Conservation (phyloP, 1,140 invertebrate species). For the Chrysomallon squamiferum region DNA sequence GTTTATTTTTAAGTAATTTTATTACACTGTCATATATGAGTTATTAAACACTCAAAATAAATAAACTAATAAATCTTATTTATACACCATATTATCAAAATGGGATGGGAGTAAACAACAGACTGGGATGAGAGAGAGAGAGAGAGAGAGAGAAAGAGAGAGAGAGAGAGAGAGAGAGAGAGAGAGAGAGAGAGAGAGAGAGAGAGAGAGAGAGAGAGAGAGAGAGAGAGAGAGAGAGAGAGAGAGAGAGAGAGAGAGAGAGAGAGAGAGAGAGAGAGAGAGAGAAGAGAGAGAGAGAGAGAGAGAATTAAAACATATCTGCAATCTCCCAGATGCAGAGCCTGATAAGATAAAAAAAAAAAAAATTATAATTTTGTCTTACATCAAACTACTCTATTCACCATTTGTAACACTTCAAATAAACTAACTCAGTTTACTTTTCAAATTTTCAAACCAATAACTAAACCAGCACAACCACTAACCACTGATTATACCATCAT, state of each 20-base stretch:
- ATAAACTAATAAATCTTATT: neutral
- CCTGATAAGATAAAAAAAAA: too few species aligned
- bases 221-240: neutral
- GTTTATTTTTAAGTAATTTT: neutral
- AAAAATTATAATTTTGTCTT: too few species aligned
- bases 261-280: neutral
- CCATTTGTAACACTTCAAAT: too few species aligned
- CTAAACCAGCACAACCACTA: too few species aligned
- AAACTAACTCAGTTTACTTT: too few species aligned
- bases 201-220: neutral
- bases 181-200: slow-evolving; percentile 11
- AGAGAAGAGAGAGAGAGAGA: neutral
- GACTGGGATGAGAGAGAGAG: neutral
- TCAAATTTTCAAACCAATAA: too few species aligned
- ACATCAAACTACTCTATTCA: too few species aligned
- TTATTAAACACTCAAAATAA: too few species aligned
- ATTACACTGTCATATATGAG: too few species aligned
- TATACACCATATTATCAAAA: neutral
- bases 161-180: neutral
- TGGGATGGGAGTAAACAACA: neutral
- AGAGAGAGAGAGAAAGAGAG: neutral
- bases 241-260: neutral
- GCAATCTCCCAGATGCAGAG: too few species aligned
- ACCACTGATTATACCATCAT: too few species aligned
- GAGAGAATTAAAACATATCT: neutral